Evolutionary conservation across 2,888 invertebrate species (phyloP), one percentile per base, ranked within the genome.

Genomic region (Cotesia congregata): DNA sequence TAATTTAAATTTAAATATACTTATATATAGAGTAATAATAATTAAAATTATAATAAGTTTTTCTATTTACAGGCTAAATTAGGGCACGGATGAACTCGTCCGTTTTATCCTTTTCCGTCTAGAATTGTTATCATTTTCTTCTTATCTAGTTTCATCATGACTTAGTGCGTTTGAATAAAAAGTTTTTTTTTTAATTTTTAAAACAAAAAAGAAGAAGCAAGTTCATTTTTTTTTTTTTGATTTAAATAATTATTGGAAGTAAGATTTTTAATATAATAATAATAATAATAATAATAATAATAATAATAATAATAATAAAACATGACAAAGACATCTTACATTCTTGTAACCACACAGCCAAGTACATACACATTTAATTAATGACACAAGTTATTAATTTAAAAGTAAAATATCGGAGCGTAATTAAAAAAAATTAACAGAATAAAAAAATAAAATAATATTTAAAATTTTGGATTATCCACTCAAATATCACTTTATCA

Each of bases 51-150:
- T 80, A 81, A 78, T 80, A 74, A 75, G 77, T 78, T 30, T 30
- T 30, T 79, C 76, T 83, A 85, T 85, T 64, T 84, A 84, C 83
- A 85, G 69, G 80, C 79, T 83, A 85, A 78, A 82, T 83, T 83
- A 81, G 86, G 85, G 82, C 83, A 86, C 85, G 85, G 84, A 88
- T 85, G 85, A 87, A 87, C 85, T 85, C 85, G 83, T 86, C 85
- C 85, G 85, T 85, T 83, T 82, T 80, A 84, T 82, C 83, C 50
- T 84, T 83, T 82, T 83, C 82, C 82, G 81, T 84, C 83, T 82
- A 82, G 76, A 70, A 78, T 80, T 67, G 39, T 62, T 61, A 20
- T 38, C 39, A 70, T 60, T 50, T 67, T 74, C 59, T 67, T 70
- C 72, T 60, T 67, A 73, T 61, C 75, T 62, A 12, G 38, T 17